These are phyloP conservation scores for Ictalurus furcatus DNA, from an alignment of 2,113 vertebrate species.

Conservation along the genomic window DNA sequence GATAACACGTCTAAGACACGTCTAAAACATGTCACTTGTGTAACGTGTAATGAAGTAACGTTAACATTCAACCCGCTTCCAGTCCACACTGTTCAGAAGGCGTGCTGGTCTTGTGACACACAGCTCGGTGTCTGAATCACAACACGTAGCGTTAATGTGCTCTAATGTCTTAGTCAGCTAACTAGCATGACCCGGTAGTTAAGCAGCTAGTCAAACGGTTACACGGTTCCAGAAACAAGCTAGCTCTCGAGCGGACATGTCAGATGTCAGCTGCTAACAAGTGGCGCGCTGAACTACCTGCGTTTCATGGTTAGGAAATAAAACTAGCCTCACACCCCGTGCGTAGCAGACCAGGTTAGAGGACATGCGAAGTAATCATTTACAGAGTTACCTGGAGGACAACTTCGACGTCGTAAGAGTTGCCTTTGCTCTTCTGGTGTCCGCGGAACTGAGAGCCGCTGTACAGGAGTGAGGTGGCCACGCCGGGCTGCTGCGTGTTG, in stretches of 20 bases:
- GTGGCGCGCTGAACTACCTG: background rate
- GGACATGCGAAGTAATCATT: background rate
- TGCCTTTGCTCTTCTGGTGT: slow-evolving; percentile 96
- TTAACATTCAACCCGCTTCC: background rate
- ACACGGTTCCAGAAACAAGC: background rate
- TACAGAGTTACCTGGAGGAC: slow-evolving; percentile 82
- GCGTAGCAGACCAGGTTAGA: background rate
- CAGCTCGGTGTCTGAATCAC: background rate
- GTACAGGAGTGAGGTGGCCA: slow-evolving; percentile 88
- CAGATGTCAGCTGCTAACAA: slow-evolving; percentile 19
- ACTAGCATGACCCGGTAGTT: background rate
- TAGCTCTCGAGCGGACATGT: background rate
- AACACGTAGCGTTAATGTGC: background rate
- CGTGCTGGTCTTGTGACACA: background rate
- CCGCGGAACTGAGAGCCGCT: slow-evolving; percentile 95
- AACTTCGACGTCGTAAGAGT: slow-evolving; percentile 95
- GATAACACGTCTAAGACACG: background rate
- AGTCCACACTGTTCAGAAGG: background rate
- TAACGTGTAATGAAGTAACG: background rate
- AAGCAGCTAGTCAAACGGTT: background rate
- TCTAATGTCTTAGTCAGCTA: background rate
- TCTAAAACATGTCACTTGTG: background rate
- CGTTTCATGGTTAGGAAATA: background rate
- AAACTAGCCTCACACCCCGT: background rate
- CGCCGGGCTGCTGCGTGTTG: slow-evolving; percentile 91